These are phyloP conservation scores for Melanotaenia trifasciata DNA, from an alignment of 2,797 vertebrate genomes.

Conservation along the genomic window DNA sequence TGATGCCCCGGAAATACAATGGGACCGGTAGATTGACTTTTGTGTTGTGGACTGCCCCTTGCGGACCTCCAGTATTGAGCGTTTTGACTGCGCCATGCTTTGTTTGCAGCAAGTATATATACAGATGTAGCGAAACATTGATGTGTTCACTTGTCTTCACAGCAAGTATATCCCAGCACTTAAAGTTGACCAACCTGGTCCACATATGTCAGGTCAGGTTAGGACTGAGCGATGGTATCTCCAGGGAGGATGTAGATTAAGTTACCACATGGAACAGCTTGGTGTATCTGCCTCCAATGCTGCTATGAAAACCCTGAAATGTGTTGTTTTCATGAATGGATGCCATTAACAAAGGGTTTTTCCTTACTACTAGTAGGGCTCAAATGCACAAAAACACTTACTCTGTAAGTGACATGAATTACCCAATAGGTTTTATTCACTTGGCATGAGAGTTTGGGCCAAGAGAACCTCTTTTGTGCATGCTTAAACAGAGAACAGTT, in stretches of 20 bases:
- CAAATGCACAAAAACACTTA: neutral
- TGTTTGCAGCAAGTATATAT: no score
- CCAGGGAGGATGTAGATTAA: neutral
- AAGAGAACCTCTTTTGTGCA: neutral
- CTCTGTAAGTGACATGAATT: slow-evolving; percentile 10
- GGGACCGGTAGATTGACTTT: no score
- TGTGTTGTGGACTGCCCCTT: no score
- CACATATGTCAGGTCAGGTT: no score
- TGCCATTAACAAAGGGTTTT: slow-evolving; percentile 4
- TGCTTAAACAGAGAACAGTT: neutral
- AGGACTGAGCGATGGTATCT: neutral
- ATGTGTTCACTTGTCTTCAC: no score
- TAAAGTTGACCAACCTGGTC: neutral
- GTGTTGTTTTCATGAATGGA: neutral
- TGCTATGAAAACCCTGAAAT: neutral
- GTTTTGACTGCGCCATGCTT: no score
- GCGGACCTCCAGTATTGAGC: no score
- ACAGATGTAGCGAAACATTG: no score
- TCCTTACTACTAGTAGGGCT: neutral
- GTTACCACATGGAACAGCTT: neutral
- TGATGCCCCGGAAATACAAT: no score
- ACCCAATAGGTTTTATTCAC: neutral
- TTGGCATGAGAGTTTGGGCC: neutral
- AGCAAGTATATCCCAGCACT: no score
- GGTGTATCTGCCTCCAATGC: neutral